Evolutionary conservation across 2,797 vertebrate species (phyloP), one percentile per base, ranked within the genome.

Genomic region (Myotis daubentonii): DNA sequence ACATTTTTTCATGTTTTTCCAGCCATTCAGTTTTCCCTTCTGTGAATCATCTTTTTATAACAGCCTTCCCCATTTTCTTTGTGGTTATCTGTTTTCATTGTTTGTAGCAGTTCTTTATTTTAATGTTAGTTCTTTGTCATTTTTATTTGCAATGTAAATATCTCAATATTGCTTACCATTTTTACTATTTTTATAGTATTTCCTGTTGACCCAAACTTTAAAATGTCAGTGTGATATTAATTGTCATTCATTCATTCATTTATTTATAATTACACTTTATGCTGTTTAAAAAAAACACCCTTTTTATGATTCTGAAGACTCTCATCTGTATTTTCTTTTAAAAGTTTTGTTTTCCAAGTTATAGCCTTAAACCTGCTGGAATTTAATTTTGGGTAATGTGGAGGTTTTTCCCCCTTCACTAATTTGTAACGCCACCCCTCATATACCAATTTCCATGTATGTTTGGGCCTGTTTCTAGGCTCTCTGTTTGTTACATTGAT

Each of bases 1-100:
- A 6, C 20, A 44, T 89, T 89, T 89, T 60, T 87, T 82, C 5
- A 41, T 94, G 41, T 70, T 89, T 93, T 70, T 76, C 36, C 28
- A 25, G n/a, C 38, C 4, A 47, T 89, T 81, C 16, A 25, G 5
- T 91, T 92, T 80, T 82, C 20, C n/a, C 38, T 76, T 78, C n/a
- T 49, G 49, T 92, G 33, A 82, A 83, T 95, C 74, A 20, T 28
- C 44, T 81, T 92, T 90, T 71, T 91, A 71, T 75, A 71, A 72
- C 65, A 70, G n/a, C 57, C 51, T 76, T 85, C 17, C 49, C 25
- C 60, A 17, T 68, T 86, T 57, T 87, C 53, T 82, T 57, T 82
- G n/a, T 75, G 38, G 19, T 78, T 75, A 60, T 84, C 70, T 93
- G 25, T 68, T 87, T 87, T 68, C 66, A 88, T 57, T 93, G 78